Evolutionary conservation across 2,113 vertebrate genomes (phyloP), one percentile per base, ranked within the genome.

Genomic region (Eira barbara): DNA sequence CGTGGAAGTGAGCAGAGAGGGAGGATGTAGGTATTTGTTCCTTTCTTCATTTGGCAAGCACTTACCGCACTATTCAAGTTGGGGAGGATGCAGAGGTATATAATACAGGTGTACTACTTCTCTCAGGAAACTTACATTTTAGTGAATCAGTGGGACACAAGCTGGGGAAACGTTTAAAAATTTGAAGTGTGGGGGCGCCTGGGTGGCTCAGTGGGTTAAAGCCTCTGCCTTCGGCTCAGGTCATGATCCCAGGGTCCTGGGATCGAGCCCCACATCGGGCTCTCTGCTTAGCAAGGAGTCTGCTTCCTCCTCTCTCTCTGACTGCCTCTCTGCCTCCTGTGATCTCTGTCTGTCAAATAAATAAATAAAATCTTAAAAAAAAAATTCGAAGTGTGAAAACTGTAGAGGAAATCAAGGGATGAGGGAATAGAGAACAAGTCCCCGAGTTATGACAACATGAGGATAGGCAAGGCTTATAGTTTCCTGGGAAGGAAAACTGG

Each of bases 101-200:
- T 55, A 80, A 85, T 84, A 74, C 39, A 93, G 29, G 78, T 49
- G 1, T 49, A 39, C 90, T 91, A 55, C 59, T 96, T 95, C 14
- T 18, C 27, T 79, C 47, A 55, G 39, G 31, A 17, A 78, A 36
- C 63, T 90, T 52, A 92, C 10, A 59, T 76, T 86, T 89, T 76
- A 76, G 73, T 87, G 65, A 82, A 20, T 18, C 29, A 82, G 31
- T 95, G 42, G 61, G 39, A 63, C 49, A 81, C 29, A 89, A 82
- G 80, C 31, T 61, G n/a, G 29, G 23, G 27, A 92, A 76, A 76
- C 57, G 25, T 59, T 36, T 73, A 93, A 78, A 87, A 82, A 52
- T n/a, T 78, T 42, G 17, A 97, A 90, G 89, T 49, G 39, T 87
- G 74, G n/a, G n/a, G n/a, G n/a, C n/a, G n/a, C n/a, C n/a, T n/a